Evolutionary conservation across 1,140 invertebrate genomes (phyloP).

Genomic region (Leguminivora glycinivorella): DNA sequence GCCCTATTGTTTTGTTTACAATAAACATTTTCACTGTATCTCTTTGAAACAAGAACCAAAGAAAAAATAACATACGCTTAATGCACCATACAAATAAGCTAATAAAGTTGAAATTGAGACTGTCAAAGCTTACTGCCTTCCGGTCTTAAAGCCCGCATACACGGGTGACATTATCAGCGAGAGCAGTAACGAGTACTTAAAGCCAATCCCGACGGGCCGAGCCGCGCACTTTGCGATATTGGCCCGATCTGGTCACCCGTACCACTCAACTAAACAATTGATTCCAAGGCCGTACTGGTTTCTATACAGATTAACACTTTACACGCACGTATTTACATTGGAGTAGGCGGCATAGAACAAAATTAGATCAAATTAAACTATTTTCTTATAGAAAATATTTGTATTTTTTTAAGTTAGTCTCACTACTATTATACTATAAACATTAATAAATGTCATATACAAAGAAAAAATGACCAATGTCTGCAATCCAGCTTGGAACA

Average conservation of each 20-base stretch:
- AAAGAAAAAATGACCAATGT: no score
- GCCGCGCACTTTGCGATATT: conserved; percentile 11
- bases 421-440: no score
- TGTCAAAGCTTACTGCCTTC: neutral
- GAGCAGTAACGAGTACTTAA: neutral
- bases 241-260: neutral
- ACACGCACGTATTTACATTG: neutral
- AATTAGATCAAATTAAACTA: no score
- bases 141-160: neutral
- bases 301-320: neutral
- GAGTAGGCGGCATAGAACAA: no score
- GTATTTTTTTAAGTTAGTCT: no score
- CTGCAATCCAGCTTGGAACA: no score
- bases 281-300: conserved; percentile 19
- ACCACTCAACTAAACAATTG: conserved; percentile 16
- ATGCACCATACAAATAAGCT: neutral
- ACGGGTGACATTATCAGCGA: conserved; percentile 9
- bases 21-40: neutral
- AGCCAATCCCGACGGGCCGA: neutral
- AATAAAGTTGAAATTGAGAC: neutral
- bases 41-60: neutral
- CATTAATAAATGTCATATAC: no score
- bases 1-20: neutral
- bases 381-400: no score
- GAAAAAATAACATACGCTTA: neutral